Conservation (phyloP, 2,888 invertebrate species). For the Gymnocheta viridis region DNA sequence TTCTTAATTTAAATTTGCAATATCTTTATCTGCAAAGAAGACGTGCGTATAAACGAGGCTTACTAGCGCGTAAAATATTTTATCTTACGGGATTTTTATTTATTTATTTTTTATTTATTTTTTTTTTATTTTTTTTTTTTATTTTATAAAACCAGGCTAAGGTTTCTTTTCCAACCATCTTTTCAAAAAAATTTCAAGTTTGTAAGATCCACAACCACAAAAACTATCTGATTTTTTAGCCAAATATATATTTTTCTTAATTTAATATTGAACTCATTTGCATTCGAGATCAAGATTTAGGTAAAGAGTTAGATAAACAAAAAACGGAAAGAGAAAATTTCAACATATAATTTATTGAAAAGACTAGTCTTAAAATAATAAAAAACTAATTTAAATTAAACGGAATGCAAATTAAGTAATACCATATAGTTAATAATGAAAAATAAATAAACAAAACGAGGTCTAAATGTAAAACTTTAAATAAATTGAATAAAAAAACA, state of each 20-base stretch:
- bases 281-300: neutral
- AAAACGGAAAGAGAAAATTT: neutral
- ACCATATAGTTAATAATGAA: neutral
- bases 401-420: constrained; percentile 22
- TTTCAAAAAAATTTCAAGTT: neutral
- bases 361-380: constrained; percentile 59
- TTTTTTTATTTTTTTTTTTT: too few relatives aligned
- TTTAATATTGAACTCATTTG: neutral
- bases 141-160: too few relatives aligned
- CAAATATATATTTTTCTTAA: neutral
- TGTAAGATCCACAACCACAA: neutral
- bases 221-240: constrained; percentile 11
- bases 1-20: too few relatives aligned
- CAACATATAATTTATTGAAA: constrained; percentile 25
- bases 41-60: too few relatives aligned
- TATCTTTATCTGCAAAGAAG: too few relatives aligned
- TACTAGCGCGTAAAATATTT: constrained; percentile 5
- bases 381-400: neutral
- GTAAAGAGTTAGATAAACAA: constrained; percentile 13
- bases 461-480: constrained; percentile 22
- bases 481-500: constrained; percentile 18
- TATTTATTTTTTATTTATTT: too few relatives aligned
- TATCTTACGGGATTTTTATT: too few relatives aligned
- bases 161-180: constrained; percentile 1
- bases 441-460: constrained; percentile 5